Base-by-base conservation (phyloP, 2,113 vertebrate genomes). In the Mohoua ochrocephala region DNA sequence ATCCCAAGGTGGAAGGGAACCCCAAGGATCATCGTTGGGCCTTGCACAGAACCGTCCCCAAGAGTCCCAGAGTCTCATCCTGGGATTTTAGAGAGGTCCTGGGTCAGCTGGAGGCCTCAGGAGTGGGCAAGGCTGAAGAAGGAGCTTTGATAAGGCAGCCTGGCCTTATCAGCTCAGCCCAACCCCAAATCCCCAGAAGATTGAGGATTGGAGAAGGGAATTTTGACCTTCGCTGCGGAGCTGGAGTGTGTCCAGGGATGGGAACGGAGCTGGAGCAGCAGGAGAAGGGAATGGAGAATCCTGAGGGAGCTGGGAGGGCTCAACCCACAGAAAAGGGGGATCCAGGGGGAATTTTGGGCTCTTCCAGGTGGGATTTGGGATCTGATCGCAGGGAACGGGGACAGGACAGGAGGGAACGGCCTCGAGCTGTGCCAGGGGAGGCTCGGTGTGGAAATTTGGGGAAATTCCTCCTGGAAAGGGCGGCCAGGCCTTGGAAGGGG, bases 171-270 rank as follows among this genome's bases (percentile, higher is more conserved):
- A 81, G 39, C 22, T 22, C 76, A 20, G 14, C 28, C 13, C 41
- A 6, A 15, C 26, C 15, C 10, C 11, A 19, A 20, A 35, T 0
- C 7, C 39, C 2, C 10, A 3, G 1, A 6, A 35, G 35, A 45
- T 1, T 7, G 13, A 50, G 59, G 17, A 4, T 20, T 22, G 71
- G 8, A 53, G 11, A 49, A 63, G 9, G 21, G n/a, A 7, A 5
- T 2, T 47, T 19, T 13, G 10, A 11, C 1, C 8, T 49, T 49
- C 49, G 1, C 0, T 0, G n/a, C 71, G 41, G 41, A 20, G 28
- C 19, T 41, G 84, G 28, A 61, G 39, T 0, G 0, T 4, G 22
- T 4, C 7, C 56, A 20, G 74, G 9, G 65, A 26, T 14, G 65
- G 65, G 41, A 47, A 56, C 0, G 1, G 57, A 2, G 47, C 47